Conservation (phyloP, 1,140 invertebrate species). For the Limonius californicus region DNA sequence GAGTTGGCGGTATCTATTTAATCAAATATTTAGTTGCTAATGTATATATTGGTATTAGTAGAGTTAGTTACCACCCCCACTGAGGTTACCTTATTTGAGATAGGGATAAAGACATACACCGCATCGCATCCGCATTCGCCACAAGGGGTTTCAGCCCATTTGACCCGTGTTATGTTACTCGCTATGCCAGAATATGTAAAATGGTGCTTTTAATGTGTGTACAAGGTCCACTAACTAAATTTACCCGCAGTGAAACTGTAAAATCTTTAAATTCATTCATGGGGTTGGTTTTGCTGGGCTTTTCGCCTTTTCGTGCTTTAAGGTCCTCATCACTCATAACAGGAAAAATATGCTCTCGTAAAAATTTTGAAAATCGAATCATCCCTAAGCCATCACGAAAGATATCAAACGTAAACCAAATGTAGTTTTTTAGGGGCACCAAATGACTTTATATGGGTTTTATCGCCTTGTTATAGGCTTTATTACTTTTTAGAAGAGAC, state of each 20-base stretch:
- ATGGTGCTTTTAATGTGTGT: slow-evolving; percentile 8
- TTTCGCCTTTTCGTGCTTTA: no score
- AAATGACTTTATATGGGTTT: no score
- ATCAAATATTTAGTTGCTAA: slow-evolving; percentile 9
- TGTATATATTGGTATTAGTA: slow-evolving; percentile 2
- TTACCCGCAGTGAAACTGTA: background rate
- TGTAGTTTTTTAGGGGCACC: no score
- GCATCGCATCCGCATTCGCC: slow-evolving; percentile 3
- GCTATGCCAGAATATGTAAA: slow-evolving; percentile 5
- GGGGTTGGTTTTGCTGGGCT: no score
- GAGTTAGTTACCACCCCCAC: background rate
- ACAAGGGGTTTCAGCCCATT: slow-evolving; percentile 2
- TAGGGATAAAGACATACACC: slow-evolving; percentile 10
- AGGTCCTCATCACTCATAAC: no score
- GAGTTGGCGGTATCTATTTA: slow-evolving; percentile 2
- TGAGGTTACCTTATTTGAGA: slow-evolving; percentile 10
- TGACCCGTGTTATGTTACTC: slow-evolving; percentile 3
- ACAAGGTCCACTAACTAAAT: slow-evolving; percentile 8
- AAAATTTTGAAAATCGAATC: no score
- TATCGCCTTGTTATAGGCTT: no score
- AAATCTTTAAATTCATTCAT: slow-evolving; percentile 13
- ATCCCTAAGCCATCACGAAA: no score
- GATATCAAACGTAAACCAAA: no score
- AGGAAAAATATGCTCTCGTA: no score
- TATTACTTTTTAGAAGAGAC: no score